These are phyloP conservation scores for Phoenoteleia sp. DNA, from an alignment of 2,888 invertebrate genomes.

Conservation along the genomic window DNA sequence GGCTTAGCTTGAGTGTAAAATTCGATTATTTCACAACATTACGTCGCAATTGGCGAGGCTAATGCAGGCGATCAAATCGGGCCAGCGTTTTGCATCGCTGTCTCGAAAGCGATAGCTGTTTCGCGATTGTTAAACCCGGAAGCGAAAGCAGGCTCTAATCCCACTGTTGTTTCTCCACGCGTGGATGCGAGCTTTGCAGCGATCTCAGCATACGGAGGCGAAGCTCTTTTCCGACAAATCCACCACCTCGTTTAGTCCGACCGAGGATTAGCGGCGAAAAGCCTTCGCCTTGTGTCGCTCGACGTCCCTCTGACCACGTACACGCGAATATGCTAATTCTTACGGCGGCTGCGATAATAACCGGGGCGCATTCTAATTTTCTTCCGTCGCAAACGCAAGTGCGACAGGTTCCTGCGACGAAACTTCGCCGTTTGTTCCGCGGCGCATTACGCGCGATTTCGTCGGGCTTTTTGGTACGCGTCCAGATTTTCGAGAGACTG, in stretches of 20 bases:
- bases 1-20: constrained; percentile 39
- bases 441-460: constrained; percentile 35
- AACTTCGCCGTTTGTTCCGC: constrained; percentile 45
- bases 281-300: constrained; percentile 83
- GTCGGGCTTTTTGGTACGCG: constrained; percentile 26
- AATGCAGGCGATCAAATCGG: constrained; percentile 44
- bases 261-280: constrained; percentile 83
- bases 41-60: constrained; percentile 32
- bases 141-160: constrained; percentile 77
- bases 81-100: constrained; percentile 30
- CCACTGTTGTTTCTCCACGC: constrained; percentile 84
- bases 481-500: constrained; percentile 26
- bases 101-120: constrained; percentile 60
- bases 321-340: constrained; percentile 82
- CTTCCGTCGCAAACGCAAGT: constrained; percentile 43
- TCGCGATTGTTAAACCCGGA: constrained; percentile 64
- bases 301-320: constrained; percentile 84
- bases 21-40: constrained; percentile 50
- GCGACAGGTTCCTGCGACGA: constrained; percentile 34
- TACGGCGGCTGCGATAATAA: constrained; percentile 76
- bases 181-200: constrained; percentile 84
- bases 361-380: constrained; percentile 71
- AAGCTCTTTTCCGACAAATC: constrained; percentile 86
- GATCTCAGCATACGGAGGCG: constrained; percentile 71
- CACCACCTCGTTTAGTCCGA: constrained; percentile 86